A percentile compares a stretch with the other conserved stretches of the same genome.
Conservation (phyloP, 1,140 invertebrate genomes). For the Plectrocnemia conspersa region DNA sequence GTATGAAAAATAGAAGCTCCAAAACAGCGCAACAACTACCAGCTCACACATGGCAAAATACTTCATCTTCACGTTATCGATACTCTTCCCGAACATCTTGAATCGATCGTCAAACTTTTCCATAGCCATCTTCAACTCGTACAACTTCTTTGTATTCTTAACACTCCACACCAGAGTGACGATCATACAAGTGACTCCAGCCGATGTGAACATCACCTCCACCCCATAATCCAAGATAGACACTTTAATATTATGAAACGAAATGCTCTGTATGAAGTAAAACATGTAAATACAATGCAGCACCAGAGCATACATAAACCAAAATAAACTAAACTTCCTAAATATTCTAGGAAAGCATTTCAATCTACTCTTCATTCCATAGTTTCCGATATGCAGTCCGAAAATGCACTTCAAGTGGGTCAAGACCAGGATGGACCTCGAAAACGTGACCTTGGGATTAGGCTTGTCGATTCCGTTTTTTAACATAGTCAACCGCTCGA, state of each 20-base stretch:
- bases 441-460: too few relatives aligned
- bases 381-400: slow-evolving; percentile 1
- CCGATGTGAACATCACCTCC: slow-evolving; percentile 13
- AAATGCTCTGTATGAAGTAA: neutral
- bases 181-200: slow-evolving; percentile 5
- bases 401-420: slow-evolving; percentile 5
- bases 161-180: slow-evolving; percentile 15
- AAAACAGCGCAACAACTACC: slow-evolving; percentile 3
- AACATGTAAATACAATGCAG: slow-evolving; percentile 1
- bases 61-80: slow-evolving; percentile 5
- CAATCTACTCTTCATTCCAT: neutral
- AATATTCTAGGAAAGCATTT: too few relatives aligned
- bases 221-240: slow-evolving; percentile 10
- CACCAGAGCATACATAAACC: slow-evolving; percentile 5
- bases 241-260: slow-evolving; percentile 4
- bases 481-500: too few relatives aligned
- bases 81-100: slow-evolving; percentile 14
- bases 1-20: slow-evolving; percentile 12
- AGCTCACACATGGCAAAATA: slow-evolving; percentile 6
- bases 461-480: too few relatives aligned
- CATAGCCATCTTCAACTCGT: neutral
- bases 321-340: slow-evolving; percentile 1
- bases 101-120: slow-evolving; percentile 16
- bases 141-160: slow-evolving; percentile 10
- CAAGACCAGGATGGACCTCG: slow-evolving; percentile 3